Conservation (phyloP, 2,888 invertebrate species). For the Thyatira batis region DNA sequence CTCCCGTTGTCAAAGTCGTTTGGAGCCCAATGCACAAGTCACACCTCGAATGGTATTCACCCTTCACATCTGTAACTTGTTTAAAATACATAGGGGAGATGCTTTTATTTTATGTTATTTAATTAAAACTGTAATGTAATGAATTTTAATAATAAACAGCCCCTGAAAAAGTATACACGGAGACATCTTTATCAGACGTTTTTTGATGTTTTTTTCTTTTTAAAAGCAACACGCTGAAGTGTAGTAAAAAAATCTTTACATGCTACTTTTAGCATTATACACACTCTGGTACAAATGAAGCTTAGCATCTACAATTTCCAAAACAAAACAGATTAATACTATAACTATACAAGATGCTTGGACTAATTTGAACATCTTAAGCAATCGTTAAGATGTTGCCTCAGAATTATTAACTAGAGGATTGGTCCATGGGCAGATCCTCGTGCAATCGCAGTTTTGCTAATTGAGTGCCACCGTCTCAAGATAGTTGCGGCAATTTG, state of each 20-base stretch:
- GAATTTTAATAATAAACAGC: too few relatives aligned
- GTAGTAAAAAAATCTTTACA: too few relatives aligned
- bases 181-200: too few relatives aligned
- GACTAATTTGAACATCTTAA: background rate
- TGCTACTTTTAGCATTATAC: too few relatives aligned
- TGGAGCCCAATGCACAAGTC: conserved; percentile 36
- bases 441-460: conserved; percentile 7
- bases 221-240: too few relatives aligned
- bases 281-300: too few relatives aligned
- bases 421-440: background rate
- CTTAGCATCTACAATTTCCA: too few relatives aligned
- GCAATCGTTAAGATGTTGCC: background rate
- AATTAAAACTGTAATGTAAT: too few relatives aligned
- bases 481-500: conserved; percentile 33
- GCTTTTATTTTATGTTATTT: background rate
- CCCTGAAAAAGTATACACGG: too few relatives aligned
- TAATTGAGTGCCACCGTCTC: conserved; percentile 19
- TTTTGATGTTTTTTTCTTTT: too few relatives aligned
- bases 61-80: background rate
- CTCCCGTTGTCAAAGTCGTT: conserved; percentile 54
- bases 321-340: too few relatives aligned
- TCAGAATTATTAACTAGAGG: background rate
- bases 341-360: too few relatives aligned
- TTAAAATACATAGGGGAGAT: background rate
- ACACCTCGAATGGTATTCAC: conserved; percentile 37